Base-by-base conservation (phyloP, 2,797 vertebrate genomes). In the Dermochelys coriacea region DNA sequence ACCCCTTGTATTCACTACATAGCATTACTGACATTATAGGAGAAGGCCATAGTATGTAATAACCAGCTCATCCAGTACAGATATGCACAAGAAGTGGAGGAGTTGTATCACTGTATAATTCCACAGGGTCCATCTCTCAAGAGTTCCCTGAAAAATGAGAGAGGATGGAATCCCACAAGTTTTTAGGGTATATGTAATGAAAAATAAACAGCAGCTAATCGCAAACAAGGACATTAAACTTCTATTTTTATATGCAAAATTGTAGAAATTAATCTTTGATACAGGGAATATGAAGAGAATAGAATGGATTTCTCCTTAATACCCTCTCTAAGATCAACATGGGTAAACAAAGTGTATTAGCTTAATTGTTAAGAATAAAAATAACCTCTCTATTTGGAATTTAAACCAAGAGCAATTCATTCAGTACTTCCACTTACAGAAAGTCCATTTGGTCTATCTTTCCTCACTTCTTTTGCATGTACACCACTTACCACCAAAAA, bases 291-390 rank as follows among this genome's bases (percentile, higher is more conserved):
- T 51, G 6, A 75, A 82, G 54, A 2, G 45, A 92, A 90, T 89
- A 80, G 50, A 87, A 84, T 68, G 52, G 92, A 92, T 91, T 82
- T 79, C 27, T 49, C 19, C n/a, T 71, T 12, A 71, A 71, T 23
- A 37, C n/a, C 34, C 31, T 34, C 31, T 23, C 10, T 41, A 37
- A 71, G 19, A 41, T 25, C 64, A 68, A 37, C 1, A 5, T 19
- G 18, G 8, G 34, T 19, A 37, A 25, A 68, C 19, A 78, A 88
- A 59, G 7, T 45, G 34, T 80, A 0, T 51, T 31, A 34, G 78
- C 55, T 0, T 4, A 78, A 85, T 87, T 55, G 29, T 49, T 23
- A 61, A 21, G 1, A 31, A 7, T 16, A 29, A 57, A 64, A 34
- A 11, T 6, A 55, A 19, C 59, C 59, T 21, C 16, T 23, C 52